Evolutionary conservation across 2,797 vertebrate species (phyloP).

Genomic region (Fringilla coelebs): DNA sequence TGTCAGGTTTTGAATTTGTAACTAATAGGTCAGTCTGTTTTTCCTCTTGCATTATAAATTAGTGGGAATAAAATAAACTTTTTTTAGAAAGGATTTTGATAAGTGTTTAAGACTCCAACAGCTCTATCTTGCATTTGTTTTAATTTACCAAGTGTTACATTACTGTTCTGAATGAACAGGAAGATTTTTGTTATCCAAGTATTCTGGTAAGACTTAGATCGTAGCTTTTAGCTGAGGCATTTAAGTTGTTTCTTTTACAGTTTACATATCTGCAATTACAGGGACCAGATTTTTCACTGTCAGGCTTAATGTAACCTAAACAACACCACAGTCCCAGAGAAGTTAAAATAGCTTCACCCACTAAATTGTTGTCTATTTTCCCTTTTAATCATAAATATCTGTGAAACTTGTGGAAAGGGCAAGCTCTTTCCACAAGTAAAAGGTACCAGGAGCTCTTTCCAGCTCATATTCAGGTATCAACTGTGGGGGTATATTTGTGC

Average conservation of each 20-base stretch:
- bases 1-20: neutral
- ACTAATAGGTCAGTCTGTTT: neutral
- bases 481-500: neutral
- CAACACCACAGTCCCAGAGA: neutral
- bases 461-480: neutral
- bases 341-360: neutral
- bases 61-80: neutral
- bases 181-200: neutral
- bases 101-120: neutral
- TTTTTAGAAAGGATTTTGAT: neutral
- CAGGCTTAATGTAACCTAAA: neutral
- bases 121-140: neutral
- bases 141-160: neutral
- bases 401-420: neutral
- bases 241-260: neutral
- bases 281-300: neutral
- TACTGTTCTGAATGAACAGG: neutral
- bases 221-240: conserved; percentile 13
- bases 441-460: neutral
- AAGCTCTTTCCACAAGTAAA: too few relatives aligned
- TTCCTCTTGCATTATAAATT: neutral
- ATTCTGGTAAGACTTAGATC: conserved; percentile 7
- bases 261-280: neutral
- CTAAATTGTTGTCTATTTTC: neutral
- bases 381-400: neutral